phyloP scores from a whole-genome alignment of 2,888 invertebrate genomes.

The Caenorhabditis sinica region DNA sequence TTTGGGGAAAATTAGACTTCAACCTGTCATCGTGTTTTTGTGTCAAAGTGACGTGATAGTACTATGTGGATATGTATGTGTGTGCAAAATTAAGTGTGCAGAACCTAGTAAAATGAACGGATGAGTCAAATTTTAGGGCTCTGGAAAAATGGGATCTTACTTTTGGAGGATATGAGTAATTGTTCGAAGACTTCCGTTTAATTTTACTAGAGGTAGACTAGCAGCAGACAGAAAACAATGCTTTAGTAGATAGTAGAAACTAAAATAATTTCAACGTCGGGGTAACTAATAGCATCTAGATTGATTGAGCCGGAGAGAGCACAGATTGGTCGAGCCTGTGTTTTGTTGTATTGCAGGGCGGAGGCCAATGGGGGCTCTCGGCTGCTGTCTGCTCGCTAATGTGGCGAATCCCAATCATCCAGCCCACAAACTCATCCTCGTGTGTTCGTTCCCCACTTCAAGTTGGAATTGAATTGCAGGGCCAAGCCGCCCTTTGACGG shows the following conservation, averaged over 20 bases:
- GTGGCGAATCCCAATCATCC: constrained; percentile 46
- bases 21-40: constrained; percentile 46
- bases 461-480: constrained; percentile 74
- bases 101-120: neutral
- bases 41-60: constrained; percentile 55
- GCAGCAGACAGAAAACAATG: constrained; percentile 21
- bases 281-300: constrained; percentile 32
- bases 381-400: constrained; percentile 69
- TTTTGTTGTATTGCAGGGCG: constrained; percentile 72
- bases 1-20: constrained; percentile 29
- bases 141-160: neutral
- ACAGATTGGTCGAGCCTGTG: constrained; percentile 62
- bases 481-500: constrained; percentile 83
- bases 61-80: neutral
- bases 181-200: neutral
- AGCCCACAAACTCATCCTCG: constrained; percentile 18
- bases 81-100: constrained; percentile 1
- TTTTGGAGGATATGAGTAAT: no score
- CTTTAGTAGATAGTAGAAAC: neutral
- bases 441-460: constrained; percentile 35
- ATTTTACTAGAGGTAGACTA: constrained; percentile 10
- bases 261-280: neutral
- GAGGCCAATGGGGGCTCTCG: constrained; percentile 73
- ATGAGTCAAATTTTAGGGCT: neutral
- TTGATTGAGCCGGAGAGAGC: constrained; percentile 22